These are phyloP conservation scores for Octopus sinensis DNA, from an alignment of 1,140 invertebrate species.

Conservation along the genomic window DNA sequence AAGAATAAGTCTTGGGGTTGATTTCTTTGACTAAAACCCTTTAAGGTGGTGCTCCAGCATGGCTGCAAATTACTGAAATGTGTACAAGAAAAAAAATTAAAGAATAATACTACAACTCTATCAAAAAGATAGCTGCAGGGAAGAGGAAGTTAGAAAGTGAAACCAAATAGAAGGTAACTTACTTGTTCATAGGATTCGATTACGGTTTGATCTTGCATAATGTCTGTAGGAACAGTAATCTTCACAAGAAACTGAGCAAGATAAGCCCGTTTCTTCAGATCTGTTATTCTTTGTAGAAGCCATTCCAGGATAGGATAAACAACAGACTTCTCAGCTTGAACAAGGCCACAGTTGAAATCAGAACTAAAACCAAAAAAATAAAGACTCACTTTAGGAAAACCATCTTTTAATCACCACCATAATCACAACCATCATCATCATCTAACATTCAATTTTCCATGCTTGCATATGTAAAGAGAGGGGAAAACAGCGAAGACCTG, in stretches of 20 bases:
- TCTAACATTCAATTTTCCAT: no score
- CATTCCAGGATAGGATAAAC: constrained; percentile 78
- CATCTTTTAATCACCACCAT: no score
- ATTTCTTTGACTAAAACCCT: no score
- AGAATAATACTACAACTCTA: not conserved
- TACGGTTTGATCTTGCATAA: constrained; percentile 74
- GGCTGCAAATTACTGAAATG: not conserved
- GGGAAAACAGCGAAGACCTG: no score
- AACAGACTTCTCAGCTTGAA: constrained; percentile 72
- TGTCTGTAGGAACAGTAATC: constrained; percentile 78
- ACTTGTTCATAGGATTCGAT: constrained; percentile 69
- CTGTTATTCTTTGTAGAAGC: constrained; percentile 70
- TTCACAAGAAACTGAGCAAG: constrained; percentile 73
- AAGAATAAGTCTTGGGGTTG: no score
- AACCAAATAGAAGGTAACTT: constrained; percentile 9
- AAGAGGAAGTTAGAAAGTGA: not conserved
- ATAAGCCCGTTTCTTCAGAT: constrained; percentile 78
- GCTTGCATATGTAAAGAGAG: no score
- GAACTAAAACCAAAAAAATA: constrained; percentile 37
- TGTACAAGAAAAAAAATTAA: not conserved
- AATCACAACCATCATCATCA: no score
- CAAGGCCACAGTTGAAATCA: constrained; percentile 68
- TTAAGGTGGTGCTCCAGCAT: no score
- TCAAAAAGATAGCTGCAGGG: not conserved
- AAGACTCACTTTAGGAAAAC: no score